These are phyloP conservation scores for Fringilla coelebs DNA, from an alignment of 2,797 vertebrate species.

Conservation along the genomic window DNA sequence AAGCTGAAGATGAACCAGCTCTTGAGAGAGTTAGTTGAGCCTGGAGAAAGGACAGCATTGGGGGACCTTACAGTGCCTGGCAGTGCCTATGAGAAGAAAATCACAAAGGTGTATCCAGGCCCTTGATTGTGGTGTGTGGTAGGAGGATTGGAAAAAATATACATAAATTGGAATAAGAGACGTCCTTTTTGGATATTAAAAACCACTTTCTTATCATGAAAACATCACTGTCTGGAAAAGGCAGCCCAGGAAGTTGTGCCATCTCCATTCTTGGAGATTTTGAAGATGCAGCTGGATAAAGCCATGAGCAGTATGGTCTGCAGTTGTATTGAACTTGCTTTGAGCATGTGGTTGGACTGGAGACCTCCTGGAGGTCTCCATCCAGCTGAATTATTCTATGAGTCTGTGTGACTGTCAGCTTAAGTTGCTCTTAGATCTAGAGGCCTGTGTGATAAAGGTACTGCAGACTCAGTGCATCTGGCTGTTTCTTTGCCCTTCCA, in stretches of 20 bases:
- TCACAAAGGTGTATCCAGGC: not conserved
- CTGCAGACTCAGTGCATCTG: not conserved
- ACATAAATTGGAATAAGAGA: not conserved
- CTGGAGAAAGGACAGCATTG: not conserved
- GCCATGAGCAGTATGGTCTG: not conserved
- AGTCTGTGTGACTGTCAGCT: not conserved
- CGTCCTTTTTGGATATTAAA: not conserved
- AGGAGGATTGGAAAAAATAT: not conserved
- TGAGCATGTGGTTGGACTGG: not conserved
- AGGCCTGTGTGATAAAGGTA: not conserved
- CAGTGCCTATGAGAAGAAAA: not conserved
- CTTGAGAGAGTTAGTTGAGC: not conserved
- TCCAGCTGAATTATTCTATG: not conserved
- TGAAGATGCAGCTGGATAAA: not conserved
- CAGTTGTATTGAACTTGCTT: not conserved
- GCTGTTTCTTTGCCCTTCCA: not conserved
- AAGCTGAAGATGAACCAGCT: not conserved
- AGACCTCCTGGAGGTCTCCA: not conserved
- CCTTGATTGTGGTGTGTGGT: not conserved
- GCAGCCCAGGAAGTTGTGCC: not conserved
- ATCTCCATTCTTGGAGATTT: not conserved
- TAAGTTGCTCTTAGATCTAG: not conserved
- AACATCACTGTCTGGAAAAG: not conserved
- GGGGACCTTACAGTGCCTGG: not conserved
- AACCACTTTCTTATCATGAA: not conserved